Percentiles rank a stretch among this genome's conserved stretches.
Conservation (phyloP, 2,888 invertebrate genomes). For the Leptarthrus brevirostris region DNA sequence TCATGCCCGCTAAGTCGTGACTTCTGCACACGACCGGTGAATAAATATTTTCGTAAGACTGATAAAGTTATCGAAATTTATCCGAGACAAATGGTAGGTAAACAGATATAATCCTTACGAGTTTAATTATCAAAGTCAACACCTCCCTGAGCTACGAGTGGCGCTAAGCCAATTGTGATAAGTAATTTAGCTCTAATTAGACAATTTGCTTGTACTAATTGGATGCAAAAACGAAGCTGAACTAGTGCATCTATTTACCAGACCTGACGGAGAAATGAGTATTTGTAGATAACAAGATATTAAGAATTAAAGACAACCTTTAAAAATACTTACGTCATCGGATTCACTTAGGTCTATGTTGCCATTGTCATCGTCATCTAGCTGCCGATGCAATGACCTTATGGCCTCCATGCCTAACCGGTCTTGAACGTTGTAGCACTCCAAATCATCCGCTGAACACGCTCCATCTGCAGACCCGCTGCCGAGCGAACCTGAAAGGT, state of each 20-base stretch:
- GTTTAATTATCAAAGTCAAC: slow-evolving; percentile 33
- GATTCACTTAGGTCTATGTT: slow-evolving; percentile 97
- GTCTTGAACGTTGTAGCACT: slow-evolving; percentile 82
- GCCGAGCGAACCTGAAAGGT: slow-evolving; percentile 60
- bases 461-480: slow-evolving; percentile 64
- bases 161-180: slow-evolving; percentile 13
- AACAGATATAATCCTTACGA: too few species aligned
- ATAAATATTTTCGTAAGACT: too few species aligned
- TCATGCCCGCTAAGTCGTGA: too few species aligned
- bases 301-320: too few species aligned
- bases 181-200: slow-evolving; percentile 30
- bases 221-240: neutral
- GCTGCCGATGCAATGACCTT: slow-evolving; percentile 87
- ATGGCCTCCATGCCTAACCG: slow-evolving; percentile 93
- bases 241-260: too few species aligned
- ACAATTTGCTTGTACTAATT: neutral
- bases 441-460: slow-evolving; percentile 74
- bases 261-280: too few species aligned
- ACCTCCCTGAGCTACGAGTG: neutral
- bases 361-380: slow-evolving; percentile 98
- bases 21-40: too few species aligned
- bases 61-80: too few species aligned
- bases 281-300: too few species aligned
- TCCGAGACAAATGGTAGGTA: too few species aligned
- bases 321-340: slow-evolving; percentile 90